Evolutionary conservation across 2,797 vertebrate species (phyloP), one percentile per base, ranked within the genome.

Genomic region (Pteropus rufus): DNA sequence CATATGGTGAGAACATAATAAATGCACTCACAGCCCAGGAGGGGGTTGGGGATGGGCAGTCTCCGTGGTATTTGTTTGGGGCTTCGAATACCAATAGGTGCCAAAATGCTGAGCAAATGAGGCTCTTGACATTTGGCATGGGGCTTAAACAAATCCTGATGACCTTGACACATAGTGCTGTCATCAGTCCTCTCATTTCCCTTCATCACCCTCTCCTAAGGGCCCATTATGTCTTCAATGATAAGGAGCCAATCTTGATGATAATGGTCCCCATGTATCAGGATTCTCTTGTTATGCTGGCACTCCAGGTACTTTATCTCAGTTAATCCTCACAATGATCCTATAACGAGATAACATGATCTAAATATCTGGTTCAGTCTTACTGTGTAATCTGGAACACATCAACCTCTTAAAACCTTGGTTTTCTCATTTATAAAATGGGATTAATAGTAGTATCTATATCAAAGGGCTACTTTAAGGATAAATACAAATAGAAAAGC

Each of bases 41-140:
- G 34, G 34, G 29, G 3, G 0, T 15, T 39, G 5, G 49, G 24
- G n/a, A 7, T 70, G 46, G 26, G 26, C 46, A 70, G 62, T 46
- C 83, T 89, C 46, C 36, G 73, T 29, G 8, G 49, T 65, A n/a
- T 58, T 44, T 89, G 14, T 69, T 94, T 41, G 8, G 60, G 34
- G 41, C 58, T 83, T 29, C 34, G 77, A 84, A 96, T 67, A 73
- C 36, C 36, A 26, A 49, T 76, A 86, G 76, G 26, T 92, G 29
- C 46, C 84, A 93, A 97, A 91, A 36, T 62, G 56, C 26, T 67
- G 19, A 79, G 64, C 52, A 90, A 82, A 67, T 60, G 11, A 23
- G 89, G 10, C 75, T 93, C 64, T 89, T 95, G 58, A 93, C 56
- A 85, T 77, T 86, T 93, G 67, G 75, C 21, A 29, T 44, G 4